Evolutionary conservation across 2,113 vertebrate species (phyloP), one percentile per base, ranked within the genome.

Genomic region (Cettia cetti): DNA sequence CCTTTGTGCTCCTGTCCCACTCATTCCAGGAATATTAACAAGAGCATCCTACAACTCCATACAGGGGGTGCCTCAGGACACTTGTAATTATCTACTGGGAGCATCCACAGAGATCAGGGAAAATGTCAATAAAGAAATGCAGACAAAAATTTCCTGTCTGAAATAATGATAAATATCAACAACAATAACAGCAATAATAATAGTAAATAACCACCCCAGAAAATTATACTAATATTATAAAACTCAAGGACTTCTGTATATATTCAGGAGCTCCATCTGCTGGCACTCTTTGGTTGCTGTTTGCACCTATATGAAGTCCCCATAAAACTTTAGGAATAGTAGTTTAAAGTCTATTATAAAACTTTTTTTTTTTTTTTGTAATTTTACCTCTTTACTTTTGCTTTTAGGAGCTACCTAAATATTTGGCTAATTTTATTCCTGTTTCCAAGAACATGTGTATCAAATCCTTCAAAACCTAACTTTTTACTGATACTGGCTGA

Each of bases 401-500:
- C 39, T 92, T 94, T 82, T 82, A 97, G 96, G 89, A 86, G 6
- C 31, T 63, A 21, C 27, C 33, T 85, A 59, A 59, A 40, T 0
- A 15, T 85, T 42, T 90, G 77, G 81, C 2, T 94, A 27, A 54
- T 85, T 69, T 65, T 79, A 30, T 96, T 31, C 22, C n/a, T 95
- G 13, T 65, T 96, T 68, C 13, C 53, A 66, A 93, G n/a, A 76
- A 42, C 6, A 3, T 74, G 54, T 30, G 3, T 28, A 52, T 45
- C 88, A 47, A 81, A 44, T 30, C 53, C 35, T 56, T 71, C 66
- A 19, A 98, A 94, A 93, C 99, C 98, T 28, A 99, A 98, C 89
- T 96, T 99, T 91, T 96, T 99, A 35, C 92, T 99, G 44, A 98
- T 99, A 49, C 97, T 99, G 97, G 98, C 95, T 15, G 98, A 99